Conservation (phyloP, 1,140 invertebrate species). For the Drosophila hydei region DNA sequence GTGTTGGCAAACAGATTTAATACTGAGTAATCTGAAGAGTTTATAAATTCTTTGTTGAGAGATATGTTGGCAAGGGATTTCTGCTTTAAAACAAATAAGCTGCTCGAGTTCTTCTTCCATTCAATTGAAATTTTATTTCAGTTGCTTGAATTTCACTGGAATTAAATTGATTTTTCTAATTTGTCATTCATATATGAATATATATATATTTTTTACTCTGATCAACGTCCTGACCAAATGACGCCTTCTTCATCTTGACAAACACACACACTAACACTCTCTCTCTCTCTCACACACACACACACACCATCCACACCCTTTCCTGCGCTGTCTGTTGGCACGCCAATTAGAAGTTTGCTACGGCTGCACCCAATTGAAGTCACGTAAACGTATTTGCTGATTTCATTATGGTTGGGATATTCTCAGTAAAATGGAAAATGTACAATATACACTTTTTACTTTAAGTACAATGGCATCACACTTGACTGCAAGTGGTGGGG, state of each 20-base stretch:
- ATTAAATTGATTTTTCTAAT: conserved; percentile 8
- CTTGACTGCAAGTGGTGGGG: conserved; percentile 40
- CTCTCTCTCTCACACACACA: too few species aligned
- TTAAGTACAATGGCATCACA: conserved; percentile 39
- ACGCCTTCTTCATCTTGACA: background rate
- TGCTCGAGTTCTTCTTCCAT: background rate
- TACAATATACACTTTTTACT: conserved; percentile 34
- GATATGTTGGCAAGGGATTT: background rate
- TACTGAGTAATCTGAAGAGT: conserved; percentile 17
- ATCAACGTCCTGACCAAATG: conserved; percentile 20
- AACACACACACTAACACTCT: too few species aligned
- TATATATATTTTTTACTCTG: conserved; percentile 10
- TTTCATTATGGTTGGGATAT: conserved; percentile 57
- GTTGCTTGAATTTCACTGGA: background rate
- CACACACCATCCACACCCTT: conserved; percentile 35
- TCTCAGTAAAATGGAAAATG: conserved; percentile 22
- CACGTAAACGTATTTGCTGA: conserved; percentile 77
- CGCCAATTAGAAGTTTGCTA: conserved; percentile 56
- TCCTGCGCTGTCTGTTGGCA: conserved; percentile 60
- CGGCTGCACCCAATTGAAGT: conserved; percentile 76
- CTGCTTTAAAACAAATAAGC: background rate
- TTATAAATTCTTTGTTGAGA: background rate
- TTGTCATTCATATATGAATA: background rate
- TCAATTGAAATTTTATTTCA: too few species aligned
- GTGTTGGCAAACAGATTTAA: conserved; percentile 21